Conservation (phyloP, 2,113 vertebrate genomes). For the Oncorhynchus keta region DNA sequence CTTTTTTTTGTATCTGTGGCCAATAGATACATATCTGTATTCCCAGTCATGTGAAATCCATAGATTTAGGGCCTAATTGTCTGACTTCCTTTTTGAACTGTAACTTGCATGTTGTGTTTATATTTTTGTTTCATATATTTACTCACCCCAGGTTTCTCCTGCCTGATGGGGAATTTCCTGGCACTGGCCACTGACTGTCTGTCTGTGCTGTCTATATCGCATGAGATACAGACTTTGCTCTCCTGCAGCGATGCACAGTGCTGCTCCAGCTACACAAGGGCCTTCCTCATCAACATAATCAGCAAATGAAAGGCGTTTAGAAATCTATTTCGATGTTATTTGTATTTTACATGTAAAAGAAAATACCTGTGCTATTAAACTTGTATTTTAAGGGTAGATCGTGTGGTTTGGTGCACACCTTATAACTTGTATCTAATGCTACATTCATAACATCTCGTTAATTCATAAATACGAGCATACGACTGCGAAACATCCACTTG, state of each 20-base stretch:
- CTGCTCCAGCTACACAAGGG: slow-evolving; percentile 47
- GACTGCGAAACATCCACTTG: too few species aligned
- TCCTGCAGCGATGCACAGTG: slow-evolving; percentile 38
- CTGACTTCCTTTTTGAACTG: too few species aligned
- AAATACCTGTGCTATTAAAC: neutral
- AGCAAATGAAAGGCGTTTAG: slow-evolving; percentile 43
- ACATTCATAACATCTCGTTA: too few species aligned
- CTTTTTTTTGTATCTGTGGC: too few species aligned
- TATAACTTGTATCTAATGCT: too few species aligned
- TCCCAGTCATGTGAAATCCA: too few species aligned
- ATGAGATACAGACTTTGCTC: slow-evolving; percentile 33
- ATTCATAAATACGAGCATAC: too few species aligned
- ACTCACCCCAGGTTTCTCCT: slow-evolving; percentile 52
- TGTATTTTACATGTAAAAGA: neutral
- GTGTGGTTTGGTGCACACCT: too few species aligned
- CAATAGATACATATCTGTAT: too few species aligned
- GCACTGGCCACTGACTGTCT: slow-evolving; percentile 21
- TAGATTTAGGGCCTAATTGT: too few species aligned
- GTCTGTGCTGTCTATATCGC: slow-evolving; percentile 46
- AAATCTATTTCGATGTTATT: neutral
- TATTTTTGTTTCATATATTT: too few species aligned
- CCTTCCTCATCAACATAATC: slow-evolving; percentile 26
- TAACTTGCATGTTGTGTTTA: too few species aligned
- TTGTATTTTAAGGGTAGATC: neutral
- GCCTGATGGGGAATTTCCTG: slow-evolving; percentile 53